Evolutionary conservation across 1,140 invertebrate genomes (phyloP).

Genomic region (Drosophila sp.): DNA sequence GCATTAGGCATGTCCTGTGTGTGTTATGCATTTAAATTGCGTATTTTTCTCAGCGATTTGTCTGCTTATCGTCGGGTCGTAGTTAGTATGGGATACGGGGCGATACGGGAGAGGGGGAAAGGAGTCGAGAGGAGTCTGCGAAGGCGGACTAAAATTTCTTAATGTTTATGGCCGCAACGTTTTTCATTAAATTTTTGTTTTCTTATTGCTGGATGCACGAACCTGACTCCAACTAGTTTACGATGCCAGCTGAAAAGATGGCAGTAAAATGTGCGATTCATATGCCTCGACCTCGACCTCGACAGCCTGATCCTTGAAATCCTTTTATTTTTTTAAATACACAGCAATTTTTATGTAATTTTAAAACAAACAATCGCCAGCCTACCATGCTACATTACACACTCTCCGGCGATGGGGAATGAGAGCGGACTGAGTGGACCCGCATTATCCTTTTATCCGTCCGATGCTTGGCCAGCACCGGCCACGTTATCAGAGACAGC

Average conservation of each 20-base stretch:
- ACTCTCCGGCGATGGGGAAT: constrained; percentile 9
- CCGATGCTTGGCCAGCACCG: constrained; percentile 71
- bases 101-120: constrained; percentile 9
- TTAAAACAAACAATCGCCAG: constrained; percentile 70
- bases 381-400: constrained; percentile 69
- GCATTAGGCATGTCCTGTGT: constrained; percentile 85
- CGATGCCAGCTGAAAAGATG: constrained; percentile 72
- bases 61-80: constrained; percentile 79
- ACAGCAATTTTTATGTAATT: constrained; percentile 77
- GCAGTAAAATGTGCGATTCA: constrained; percentile 71
- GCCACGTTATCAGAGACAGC: constrained; percentile 71
- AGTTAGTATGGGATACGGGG: constrained; percentile 28
- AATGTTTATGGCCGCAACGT: constrained; percentile 80
- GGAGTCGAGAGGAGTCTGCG: too few species aligned
- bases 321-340: constrained; percentile 60
- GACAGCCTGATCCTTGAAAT: constrained; percentile 48
- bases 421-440: constrained; percentile 40
- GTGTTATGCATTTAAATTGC: constrained; percentile 85
- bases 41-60: constrained; percentile 85
- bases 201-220: constrained; percentile 12
- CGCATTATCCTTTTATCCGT: constrained; percentile 81
- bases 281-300: constrained; percentile 38
- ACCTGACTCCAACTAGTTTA: constrained; percentile 76
- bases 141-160: constrained; percentile 69
- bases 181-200: constrained; percentile 77